phyloP scores from a whole-genome alignment of 2,797 vertebrate species.

The Harpagifer antarcticus region DNA sequence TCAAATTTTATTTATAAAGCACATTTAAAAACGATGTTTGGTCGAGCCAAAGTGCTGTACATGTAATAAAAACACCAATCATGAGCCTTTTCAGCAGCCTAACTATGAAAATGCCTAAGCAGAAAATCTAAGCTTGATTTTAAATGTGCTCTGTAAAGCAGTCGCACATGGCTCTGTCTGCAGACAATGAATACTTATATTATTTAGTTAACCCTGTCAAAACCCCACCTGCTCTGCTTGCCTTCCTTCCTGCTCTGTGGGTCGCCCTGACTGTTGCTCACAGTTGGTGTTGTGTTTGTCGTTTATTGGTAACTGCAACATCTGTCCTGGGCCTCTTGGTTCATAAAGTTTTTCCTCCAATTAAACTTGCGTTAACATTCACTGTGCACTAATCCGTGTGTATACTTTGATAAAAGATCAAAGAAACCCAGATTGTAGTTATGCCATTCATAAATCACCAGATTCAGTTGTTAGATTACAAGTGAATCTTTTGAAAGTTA shows the following conservation, averaged over 20 bases:
- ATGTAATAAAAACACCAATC: too few relatives aligned
- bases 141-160: not conserved
- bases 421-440: not conserved
- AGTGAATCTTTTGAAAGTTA: not conserved
- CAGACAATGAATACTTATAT: not conserved
- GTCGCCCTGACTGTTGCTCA: not conserved
- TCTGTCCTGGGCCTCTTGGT: not conserved
- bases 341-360: not conserved
- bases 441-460: not conserved
- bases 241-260: not conserved
- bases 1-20: too few relatives aligned
- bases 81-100: not conserved
- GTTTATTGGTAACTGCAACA: not conserved
- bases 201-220: not conserved
- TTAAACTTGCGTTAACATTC: not conserved
- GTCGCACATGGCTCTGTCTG: not conserved
- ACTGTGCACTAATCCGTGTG: not conserved
- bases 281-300: not conserved
- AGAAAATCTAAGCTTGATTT: not conserved
- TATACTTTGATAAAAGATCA: not conserved
- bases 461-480: not conserved
- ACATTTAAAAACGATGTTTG: too few relatives aligned
- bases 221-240: too few relatives aligned
- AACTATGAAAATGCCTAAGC: not conserved
- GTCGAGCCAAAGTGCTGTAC: too few relatives aligned